phyloP scores from a whole-genome alignment of 2,888 invertebrate species.

The Macaria liturata region DNA sequence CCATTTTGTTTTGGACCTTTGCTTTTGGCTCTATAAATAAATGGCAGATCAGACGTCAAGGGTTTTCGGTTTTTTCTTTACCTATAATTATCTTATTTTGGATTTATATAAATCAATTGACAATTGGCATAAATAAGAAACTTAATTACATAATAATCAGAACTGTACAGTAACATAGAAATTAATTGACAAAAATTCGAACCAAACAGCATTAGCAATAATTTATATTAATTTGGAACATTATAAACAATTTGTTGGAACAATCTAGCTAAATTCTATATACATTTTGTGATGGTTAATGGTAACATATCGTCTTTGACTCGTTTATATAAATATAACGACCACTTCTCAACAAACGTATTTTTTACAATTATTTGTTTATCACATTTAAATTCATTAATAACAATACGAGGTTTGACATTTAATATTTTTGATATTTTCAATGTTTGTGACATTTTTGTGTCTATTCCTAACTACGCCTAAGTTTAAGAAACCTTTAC shows the following conservation, averaged over 20 bases:
- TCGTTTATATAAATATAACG: slow-evolving; percentile 25
- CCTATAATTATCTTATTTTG: slow-evolving; percentile 17
- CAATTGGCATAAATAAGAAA: slow-evolving; percentile 40
- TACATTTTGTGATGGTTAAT: slow-evolving; percentile 67
- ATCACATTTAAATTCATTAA: slow-evolving; percentile 30
- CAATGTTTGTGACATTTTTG: slow-evolving; percentile 24
- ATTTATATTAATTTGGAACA: slow-evolving; percentile 20
- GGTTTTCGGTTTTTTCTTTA: slow-evolving; percentile 33
- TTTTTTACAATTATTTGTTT: slow-evolving; percentile 24
- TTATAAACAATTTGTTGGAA: slow-evolving; percentile 46
- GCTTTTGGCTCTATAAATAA: slow-evolving; percentile 29
- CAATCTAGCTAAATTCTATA: slow-evolving; percentile 59
- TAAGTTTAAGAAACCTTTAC: slow-evolving; percentile 14
- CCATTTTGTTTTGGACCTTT: slow-evolving; percentile 14
- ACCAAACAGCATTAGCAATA: slow-evolving; percentile 36
- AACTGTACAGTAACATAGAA: slow-evolving; percentile 34
- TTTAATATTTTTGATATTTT: slow-evolving; percentile 5
- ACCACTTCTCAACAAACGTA: slow-evolving; percentile 21
- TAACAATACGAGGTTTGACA: slow-evolving; percentile 1
- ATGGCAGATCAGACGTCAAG: slow-evolving; percentile 67
- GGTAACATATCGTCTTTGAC: slow-evolving; percentile 68
- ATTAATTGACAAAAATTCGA: slow-evolving; percentile 43
- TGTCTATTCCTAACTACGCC: slow-evolving; percentile 16
- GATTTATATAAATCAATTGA: slow-evolving; percentile 25
- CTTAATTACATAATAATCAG: slow-evolving; percentile 25